These are phyloP conservation scores for Hypsopygia costalis DNA, from an alignment of 2,888 invertebrate genomes.

Conservation along the genomic window DNA sequence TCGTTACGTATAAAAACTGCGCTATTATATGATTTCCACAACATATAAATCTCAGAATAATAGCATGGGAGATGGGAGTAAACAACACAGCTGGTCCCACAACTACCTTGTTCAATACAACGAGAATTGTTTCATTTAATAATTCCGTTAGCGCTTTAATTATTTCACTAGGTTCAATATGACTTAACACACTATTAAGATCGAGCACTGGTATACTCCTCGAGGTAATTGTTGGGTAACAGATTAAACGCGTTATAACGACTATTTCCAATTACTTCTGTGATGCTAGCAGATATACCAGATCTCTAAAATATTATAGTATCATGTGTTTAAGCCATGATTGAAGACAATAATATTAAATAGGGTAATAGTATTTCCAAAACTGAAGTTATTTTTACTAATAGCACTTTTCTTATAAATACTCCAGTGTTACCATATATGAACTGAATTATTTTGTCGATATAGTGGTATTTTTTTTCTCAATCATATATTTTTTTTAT, in stretches of 20 bases:
- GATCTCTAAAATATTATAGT: too few relatives aligned
- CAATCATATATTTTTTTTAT: too few relatives aligned
- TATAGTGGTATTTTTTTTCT: too few relatives aligned
- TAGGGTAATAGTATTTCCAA: too few relatives aligned
- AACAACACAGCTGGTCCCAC: conserved; percentile 32
- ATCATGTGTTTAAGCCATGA: too few relatives aligned
- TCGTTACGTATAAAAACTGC: too few relatives aligned
- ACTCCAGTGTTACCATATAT: too few relatives aligned
- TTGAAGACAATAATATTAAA: too few relatives aligned
- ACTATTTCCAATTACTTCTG: neutral
- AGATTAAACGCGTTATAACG: conserved; percentile 15
- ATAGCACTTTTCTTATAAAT: too few relatives aligned
- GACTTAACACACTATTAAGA: conserved; percentile 32
- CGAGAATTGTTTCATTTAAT: conserved; percentile 49
- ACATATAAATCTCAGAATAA: neutral
- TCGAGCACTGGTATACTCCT: conserved; percentile 7
- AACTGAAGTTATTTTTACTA: too few relatives aligned
- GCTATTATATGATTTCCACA: neutral
- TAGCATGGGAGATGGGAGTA: neutral
- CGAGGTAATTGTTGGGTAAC: neutral
- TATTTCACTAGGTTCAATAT: conserved; percentile 44
- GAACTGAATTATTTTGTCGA: too few relatives aligned
- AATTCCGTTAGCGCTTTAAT: conserved; percentile 58
- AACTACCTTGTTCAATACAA: conserved; percentile 57
- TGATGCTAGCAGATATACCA: too few relatives aligned